These are phyloP conservation scores for Hipparchia semele DNA, from an alignment of 2,888 invertebrate species.

Conservation along the genomic window DNA sequence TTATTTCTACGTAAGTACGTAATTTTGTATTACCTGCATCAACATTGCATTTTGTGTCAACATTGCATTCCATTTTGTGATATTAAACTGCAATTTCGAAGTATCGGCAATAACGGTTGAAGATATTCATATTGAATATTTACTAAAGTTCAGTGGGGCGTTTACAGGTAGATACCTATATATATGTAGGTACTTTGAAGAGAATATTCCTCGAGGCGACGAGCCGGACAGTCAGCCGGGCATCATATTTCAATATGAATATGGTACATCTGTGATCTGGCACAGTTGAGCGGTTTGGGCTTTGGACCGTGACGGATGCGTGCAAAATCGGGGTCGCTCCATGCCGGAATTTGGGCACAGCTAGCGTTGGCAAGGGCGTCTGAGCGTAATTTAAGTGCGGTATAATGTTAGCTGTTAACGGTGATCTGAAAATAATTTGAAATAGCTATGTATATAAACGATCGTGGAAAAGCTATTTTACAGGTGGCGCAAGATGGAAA, in stretches of 20 bases:
- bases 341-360: constrained; percentile 22
- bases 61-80: background rate
- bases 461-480: no score
- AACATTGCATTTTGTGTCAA: background rate
- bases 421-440: background rate
- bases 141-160: constrained; percentile 61
- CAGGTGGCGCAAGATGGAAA: no score
- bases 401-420: background rate
- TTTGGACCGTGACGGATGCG: constrained; percentile 64
- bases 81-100: constrained; percentile 38
- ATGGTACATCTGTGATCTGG: constrained; percentile 58
- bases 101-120: constrained; percentile 54
- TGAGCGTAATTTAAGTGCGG: constrained; percentile 12
- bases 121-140: constrained; percentile 58
- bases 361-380: constrained; percentile 5
- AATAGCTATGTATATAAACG: background rate
- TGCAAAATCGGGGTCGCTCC: constrained; percentile 56
- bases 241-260: constrained; percentile 79
- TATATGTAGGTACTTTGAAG: constrained; percentile 69
- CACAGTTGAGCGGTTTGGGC: constrained; percentile 56
- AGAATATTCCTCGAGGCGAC: constrained; percentile 64
- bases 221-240: constrained; percentile 63
- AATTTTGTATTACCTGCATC: background rate
- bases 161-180: constrained; percentile 56
- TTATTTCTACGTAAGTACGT: no score